Evolutionary conservation across 2,113 vertebrate species (phyloP).

Genomic region (Regulus satrapa): DNA sequence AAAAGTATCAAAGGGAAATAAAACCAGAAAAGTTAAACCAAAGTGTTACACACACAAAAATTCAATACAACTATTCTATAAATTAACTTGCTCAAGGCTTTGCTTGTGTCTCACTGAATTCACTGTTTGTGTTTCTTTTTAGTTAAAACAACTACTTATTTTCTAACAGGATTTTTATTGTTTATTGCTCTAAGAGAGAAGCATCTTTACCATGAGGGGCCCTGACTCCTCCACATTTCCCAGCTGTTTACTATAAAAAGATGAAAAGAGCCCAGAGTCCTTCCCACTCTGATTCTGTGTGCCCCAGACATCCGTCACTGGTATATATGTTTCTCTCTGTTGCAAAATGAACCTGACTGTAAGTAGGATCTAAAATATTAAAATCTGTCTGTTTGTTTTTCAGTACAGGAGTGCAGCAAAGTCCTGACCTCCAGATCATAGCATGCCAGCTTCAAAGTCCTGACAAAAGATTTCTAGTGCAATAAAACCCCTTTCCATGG

Average conservation of each 20-base stretch:
- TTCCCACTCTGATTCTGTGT: background rate
- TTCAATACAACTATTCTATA: background rate
- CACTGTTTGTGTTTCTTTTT: background rate
- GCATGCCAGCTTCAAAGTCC: background rate
- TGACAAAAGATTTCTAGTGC: background rate
- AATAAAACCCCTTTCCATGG: background rate
- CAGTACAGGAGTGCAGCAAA: background rate
- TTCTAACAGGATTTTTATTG: background rate
- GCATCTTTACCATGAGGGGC: background rate
- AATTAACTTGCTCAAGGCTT: background rate
- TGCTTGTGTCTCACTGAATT: background rate
- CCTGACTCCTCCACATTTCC: background rate
- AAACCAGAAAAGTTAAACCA: background rate
- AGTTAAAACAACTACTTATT: background rate
- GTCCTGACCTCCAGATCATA: background rate
- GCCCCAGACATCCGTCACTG: background rate
- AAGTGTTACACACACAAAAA: background rate
- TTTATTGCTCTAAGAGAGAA: background rate
- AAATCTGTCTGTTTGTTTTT: background rate
- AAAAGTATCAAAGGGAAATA: background rate
- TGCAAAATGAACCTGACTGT: background rate
- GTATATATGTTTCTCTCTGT: background rate
- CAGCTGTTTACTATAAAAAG: background rate
- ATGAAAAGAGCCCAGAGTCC: background rate
- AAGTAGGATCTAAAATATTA: background rate